Conservation (phyloP, 2,797 vertebrate species). For the Hippopotamyrus pictus region DNA sequence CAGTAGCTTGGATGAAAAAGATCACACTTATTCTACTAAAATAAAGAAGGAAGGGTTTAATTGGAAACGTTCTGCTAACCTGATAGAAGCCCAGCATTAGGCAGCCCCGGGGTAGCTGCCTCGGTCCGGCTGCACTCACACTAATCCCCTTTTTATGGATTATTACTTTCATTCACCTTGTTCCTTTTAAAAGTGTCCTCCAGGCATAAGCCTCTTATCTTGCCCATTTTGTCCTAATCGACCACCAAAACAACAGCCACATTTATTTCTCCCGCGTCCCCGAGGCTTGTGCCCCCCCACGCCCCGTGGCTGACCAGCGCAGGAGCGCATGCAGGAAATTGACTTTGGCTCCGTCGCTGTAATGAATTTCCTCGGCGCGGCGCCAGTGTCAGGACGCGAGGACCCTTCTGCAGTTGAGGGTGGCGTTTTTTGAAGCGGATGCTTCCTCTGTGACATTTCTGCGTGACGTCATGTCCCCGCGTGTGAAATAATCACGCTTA, state of each 20-base stretch:
- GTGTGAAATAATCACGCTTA: neutral
- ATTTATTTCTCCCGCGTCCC: neutral
- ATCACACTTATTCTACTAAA: neutral
- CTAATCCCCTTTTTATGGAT: slow-evolving; percentile 13
- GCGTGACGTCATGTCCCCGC: no score
- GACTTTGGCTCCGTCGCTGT: neutral
- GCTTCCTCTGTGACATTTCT: neutral
- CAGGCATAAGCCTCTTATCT: slow-evolving; percentile 34
- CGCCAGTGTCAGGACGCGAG: neutral
- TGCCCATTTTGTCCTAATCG: slow-evolving; percentile 19
- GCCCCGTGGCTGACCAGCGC: neutral
- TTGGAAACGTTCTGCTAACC: neutral
- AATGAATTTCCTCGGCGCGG: neutral
- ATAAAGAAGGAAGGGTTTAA: neutral
- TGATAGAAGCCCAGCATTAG: neutral
- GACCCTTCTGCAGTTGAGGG: neutral
- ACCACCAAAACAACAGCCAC: neutral
- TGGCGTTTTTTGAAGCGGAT: neutral
- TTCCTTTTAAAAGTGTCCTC: slow-evolving; percentile 37
- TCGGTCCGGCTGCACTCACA: neutral
- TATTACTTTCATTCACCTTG: slow-evolving; percentile 20
- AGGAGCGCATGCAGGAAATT: neutral
- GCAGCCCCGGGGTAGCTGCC: neutral
- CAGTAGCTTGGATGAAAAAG: neutral
- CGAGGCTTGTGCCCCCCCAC: no score